Base-by-base conservation (phyloP, 2,888 invertebrate genomes). In the Spilosoma lubricipeda region DNA sequence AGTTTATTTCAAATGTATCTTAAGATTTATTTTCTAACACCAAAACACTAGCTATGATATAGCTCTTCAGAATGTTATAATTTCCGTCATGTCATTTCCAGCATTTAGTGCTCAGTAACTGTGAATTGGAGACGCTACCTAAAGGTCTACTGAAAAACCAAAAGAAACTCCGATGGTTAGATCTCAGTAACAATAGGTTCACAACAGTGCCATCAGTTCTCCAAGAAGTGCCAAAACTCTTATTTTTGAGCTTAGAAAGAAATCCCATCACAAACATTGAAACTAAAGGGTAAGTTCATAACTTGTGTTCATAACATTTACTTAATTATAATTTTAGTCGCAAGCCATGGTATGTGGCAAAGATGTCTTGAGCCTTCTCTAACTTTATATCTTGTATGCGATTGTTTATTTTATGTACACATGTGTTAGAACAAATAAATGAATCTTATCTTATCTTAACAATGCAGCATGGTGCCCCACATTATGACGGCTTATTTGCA, bases 41-140 rank as follows among this genome's bases (percentile, higher is more conserved):
- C 9, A n/a, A 9, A 8, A n/a, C 56, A n/a, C 23, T 5, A 11
- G 3, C 56, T 11, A n/a, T 3, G n/a, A 56, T n/a, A 20, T 3
- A 56, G 27, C 59, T 59, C 59, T 59, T 11, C 15, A 59, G 23
- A 48, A 56, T 56, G 9, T n/a, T n/a, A 11, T n/a, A 56, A 30
- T n/a, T 36, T 20, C 4, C 27, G n/a, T 13, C 2, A 3, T 8
- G n/a, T n/a, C 9, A n/a, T 27, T 82, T 72, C 4, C 87, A 97
- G 97, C 94, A 96, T 67, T 90, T 98, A 45, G 96, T 97, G 84
- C 89, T 98, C 73, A 97, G 97, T 15, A 94, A 96, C 67, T 97
- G 97, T 76, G 94, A 96, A 76, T 85, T 98, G 5, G 92, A 92
- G 7, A 87, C 91, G 0, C 83, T 98, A 7, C 97, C 97, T 0